Evolutionary conservation across 2,113 vertebrate genomes (phyloP).

Genomic region (Tylochromis polylepis): DNA sequence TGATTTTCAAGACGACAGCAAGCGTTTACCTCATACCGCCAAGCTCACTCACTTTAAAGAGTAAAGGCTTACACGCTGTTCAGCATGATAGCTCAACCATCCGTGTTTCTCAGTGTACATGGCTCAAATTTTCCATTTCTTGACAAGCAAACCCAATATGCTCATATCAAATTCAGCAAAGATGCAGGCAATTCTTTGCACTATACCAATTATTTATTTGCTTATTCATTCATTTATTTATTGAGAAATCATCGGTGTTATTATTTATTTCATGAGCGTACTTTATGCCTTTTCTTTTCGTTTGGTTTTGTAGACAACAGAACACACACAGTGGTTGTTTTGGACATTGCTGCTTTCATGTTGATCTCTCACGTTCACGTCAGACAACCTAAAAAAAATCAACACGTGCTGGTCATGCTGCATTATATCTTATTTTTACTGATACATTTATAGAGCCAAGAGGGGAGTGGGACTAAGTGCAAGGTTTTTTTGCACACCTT

Average conservation of each 20-base stretch:
- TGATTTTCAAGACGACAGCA: slow-evolving; percentile 83
- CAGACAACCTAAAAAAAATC: neutral
- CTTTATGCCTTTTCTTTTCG: neutral
- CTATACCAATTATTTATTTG: neutral
- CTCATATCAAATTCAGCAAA: neutral
- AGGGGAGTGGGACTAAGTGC: neutral
- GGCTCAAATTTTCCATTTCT: neutral
- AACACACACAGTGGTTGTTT: neutral
- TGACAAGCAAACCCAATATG: neutral
- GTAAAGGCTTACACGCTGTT: slow-evolving; percentile 31
- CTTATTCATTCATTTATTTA: neutral
- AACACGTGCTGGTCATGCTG: neutral
- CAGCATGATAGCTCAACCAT: slow-evolving; percentile 2
- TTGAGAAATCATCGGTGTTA: neutral
- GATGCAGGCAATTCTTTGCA: neutral
- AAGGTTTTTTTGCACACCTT: neutral
- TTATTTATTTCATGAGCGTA: neutral
- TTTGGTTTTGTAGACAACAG: no score
- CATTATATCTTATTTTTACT: neutral
- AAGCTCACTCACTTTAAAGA: slow-evolving; percentile 59
- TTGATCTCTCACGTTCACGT: neutral
- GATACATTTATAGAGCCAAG: neutral
- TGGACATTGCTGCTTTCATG: neutral
- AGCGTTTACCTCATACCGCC: slow-evolving; percentile 79
- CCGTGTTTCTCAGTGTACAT: neutral